Evolutionary conservation across 2,113 vertebrate species (phyloP), one percentile per base, ranked within the genome.

Genomic region (Microtus montanus): DNA sequence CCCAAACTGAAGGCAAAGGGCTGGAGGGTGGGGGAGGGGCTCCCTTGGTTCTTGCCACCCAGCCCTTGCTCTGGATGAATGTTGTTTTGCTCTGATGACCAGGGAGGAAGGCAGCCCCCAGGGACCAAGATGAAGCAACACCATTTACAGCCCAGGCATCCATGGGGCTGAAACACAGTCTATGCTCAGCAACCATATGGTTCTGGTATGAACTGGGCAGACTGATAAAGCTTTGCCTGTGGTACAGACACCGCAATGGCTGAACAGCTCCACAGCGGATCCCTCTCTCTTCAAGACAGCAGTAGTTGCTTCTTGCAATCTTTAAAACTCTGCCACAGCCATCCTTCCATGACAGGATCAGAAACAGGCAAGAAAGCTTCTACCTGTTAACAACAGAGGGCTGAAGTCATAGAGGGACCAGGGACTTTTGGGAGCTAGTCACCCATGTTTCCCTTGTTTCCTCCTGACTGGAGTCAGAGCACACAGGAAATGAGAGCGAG

Each of bases 1-100:
- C 82, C 85, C 89, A 92, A 70, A 87, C 41, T 33, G 41, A 93
- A 93, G 73, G 92, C 71, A 73, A 54, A 77, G 47, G 38, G 26
- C 63, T 90, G 5, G 0, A 90, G 85, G 71, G 22, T 74, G 49
- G 24, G 33, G 44, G 5, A 9, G 83, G 63, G n/a, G n/a, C 8
- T 17, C 66, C 71, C 61, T 1, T 0, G 24, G 38, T 86, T 92
- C 61, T 49, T 68, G 38, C 79, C 61, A 10, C 3, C n/a, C 6
- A 63, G n/a, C 30, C 52, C 9, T 68, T 7, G 13, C 49, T 38
- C 33, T 10, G 33, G 35, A 79, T 38, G 38, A 52, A 35, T 7
- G 7, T 41, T 24, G 58, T n/a, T 90, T 68, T 35, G 44, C 38
- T 79, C 84, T 22, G 3, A 49, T 41, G 71, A 58, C 52, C 38